phyloP scores from a whole-genome alignment of 2,888 invertebrate species.

The Podabrus alpinus region DNA sequence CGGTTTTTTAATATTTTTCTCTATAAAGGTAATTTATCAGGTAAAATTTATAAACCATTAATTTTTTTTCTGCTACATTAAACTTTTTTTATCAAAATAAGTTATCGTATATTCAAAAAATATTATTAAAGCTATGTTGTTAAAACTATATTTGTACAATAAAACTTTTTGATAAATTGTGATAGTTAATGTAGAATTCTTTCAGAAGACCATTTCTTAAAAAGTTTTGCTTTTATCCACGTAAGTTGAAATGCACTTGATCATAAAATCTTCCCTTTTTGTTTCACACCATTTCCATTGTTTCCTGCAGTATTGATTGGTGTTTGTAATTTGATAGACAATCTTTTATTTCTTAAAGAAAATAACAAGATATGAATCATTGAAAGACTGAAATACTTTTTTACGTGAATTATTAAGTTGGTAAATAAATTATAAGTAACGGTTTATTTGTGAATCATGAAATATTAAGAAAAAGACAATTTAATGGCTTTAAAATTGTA shows the following conservation, averaged over 20 bases:
- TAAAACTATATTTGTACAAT: neutral
- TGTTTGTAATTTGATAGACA: neutral
- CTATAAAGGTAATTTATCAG: neutral
- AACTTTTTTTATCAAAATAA: neutral
- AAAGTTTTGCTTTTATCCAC: neutral
- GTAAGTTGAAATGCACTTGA: neutral
- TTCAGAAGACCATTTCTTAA: neutral
- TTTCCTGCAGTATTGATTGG: neutral
- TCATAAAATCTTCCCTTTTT: neutral
- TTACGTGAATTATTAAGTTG: neutral
- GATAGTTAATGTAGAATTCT: neutral
- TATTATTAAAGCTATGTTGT: neutral
- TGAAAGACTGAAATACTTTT: neutral
- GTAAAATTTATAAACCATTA: neutral
- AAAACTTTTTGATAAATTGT: neutral
- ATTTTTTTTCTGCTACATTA: no score
- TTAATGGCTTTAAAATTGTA: no score
- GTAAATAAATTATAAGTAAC: neutral
- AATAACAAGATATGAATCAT: neutral
- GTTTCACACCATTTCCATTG: neutral
- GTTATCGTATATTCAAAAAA: neutral
- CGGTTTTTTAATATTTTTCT: neutral
- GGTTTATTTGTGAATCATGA: neutral
- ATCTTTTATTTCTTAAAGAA: neutral
- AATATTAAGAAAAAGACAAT: no score